Evolutionary conservation across 2,888 invertebrate species (phyloP), one percentile per base, ranked within the genome.

Genomic region (Tortricodes alternella): DNA sequence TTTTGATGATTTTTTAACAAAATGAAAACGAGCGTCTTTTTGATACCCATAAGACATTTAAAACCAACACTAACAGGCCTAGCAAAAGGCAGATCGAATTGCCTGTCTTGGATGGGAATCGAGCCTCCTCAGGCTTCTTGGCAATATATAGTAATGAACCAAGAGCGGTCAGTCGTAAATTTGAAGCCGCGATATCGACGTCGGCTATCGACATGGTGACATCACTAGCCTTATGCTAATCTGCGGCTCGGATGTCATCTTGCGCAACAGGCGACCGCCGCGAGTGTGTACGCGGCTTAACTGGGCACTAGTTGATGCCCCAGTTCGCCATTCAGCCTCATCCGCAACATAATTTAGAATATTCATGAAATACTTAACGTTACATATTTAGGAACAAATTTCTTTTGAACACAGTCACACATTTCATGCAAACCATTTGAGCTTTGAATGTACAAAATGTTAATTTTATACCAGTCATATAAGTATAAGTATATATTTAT

Each of bases 221-320:
- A 73, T 53, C 85, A 75, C 87, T 89, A 80, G 63, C 62, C 78
- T 76, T 80, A 88, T 86, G 86, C 80, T 89, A 88, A 89, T 88
- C 85, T 81, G 78, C 72, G 73, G 80, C 80, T 85, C 79, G 80
- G 83, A 85, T 87, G 85, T 84, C 85, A 82, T 85, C 86, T 89
- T 89, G 84, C 88, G 89, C 86, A 89, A 89, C 88, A 87, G 83
- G 85, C 86, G 78, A 76, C 75, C 64, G 62, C 71, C 63, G 63
- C 71, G 73, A 74, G 79, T 85, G 78, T 81, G 74, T 69, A 75
- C 78, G 75, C 73, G 78, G 83, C 83, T 84, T 83, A 83, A 78
- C 80, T 78, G 71, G 62, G 68, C 71, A 66, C 76, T 73, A 76
- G 76, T 75, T 62, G 62, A 80, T 78, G 77, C 70, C 71, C 74